Base-by-base conservation (phyloP, 2,797 vertebrate genomes). In the Lepus townsendii region DNA sequence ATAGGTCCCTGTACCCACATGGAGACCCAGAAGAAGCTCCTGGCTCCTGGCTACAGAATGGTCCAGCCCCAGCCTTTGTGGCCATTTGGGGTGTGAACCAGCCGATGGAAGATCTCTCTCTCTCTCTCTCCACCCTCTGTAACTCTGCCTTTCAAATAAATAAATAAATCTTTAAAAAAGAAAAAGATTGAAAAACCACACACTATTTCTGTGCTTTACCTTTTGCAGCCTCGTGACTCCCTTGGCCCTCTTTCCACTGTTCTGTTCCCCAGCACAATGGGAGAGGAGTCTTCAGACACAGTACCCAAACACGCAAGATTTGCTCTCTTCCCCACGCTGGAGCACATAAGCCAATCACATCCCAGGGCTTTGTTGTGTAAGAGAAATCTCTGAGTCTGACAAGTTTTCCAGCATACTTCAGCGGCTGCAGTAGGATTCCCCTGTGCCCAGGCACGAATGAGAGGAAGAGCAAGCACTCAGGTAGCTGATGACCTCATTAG, bases 391-490 rank as follows among this genome's bases (percentile, higher is more conserved):
- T 32, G 54, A 8, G 38, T 20, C 27, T 52, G 78, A 32, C 75
- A 83, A 19, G 22, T 54, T 92, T 87, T 38, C 32, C 50, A 32
- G 17, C 38, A 26, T 88, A 65, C 47, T 71, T 60, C 78, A 69
- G 42, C 30, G 54, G 50, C 54, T 85, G 47, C 35, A 26, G 50
- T 65, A 69, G 6, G 69, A 47, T 60, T 65, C 63, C n/a, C 32
- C 11, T 32, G 30, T 27, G 68, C 57, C 42, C 65, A 69, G 57
- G 60, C n/a, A 69, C 54, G 30, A 96, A 42, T 66, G 93, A 75
- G 57, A 71, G 12, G 38, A 66, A 35, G 42, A 92, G 27, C 11
- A 52, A 95, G 82, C 30, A 85, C 30, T 83, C 88, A 89, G 30
- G 75, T 32, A 82, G n/a, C 69, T 63, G 65, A 47, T 52, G 82